Percentiles rank a stretch among this genome's conserved stretches.
Evolutionary conservation across 2,888 invertebrate genomes (phyloP).

Genomic region (Volucella inflata): DNA sequence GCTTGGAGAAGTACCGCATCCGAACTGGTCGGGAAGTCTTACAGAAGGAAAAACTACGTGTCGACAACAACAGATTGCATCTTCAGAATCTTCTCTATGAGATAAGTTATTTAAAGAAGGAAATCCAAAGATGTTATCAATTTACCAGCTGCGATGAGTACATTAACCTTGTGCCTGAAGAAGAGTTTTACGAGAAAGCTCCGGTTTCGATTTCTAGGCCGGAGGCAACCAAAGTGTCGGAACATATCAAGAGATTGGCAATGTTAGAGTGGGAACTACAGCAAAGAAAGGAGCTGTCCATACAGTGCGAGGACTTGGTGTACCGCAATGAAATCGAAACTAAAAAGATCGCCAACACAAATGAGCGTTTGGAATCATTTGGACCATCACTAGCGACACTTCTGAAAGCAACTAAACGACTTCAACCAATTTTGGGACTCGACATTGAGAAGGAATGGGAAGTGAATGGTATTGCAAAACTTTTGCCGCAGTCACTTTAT

Average conservation of each 20-base stretch:
- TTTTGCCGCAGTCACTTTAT: constrained; percentile 93
- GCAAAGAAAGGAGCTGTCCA: constrained; percentile 92
- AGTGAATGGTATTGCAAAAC: constrained; percentile 89
- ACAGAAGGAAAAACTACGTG: constrained; percentile 92
- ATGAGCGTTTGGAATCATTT: constrained; percentile 91
- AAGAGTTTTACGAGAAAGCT: constrained; percentile 90
- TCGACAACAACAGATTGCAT: constrained; percentile 94
- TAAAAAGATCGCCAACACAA: constrained; percentile 89
- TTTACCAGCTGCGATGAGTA: constrained; percentile 98
- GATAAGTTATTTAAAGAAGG: constrained; percentile 95
- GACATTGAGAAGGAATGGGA: constrained; percentile 91
- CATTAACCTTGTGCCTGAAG: constrained; percentile 92
- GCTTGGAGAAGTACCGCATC: constrained; percentile 94
- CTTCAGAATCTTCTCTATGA: constrained; percentile 97
- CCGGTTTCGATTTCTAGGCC: constrained; percentile 86
- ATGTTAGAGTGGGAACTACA: constrained; percentile 96
- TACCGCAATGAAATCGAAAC: constrained; percentile 91
- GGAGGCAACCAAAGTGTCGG: constrained; percentile 87
- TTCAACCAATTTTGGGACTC: constrained; percentile 94
- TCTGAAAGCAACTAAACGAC: constrained; percentile 91
- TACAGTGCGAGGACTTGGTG: constrained; percentile 90
- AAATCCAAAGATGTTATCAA: constrained; percentile 96
- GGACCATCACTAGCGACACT: constrained; percentile 90
- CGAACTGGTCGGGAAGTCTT: constrained; percentile 92
- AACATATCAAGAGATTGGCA: constrained; percentile 92